Percentiles rank a stretch among this genome's conserved stretches.
Evolutionary conservation across 2,888 invertebrate genomes (phyloP).

Genomic region (Ophion slaviceki): DNA sequence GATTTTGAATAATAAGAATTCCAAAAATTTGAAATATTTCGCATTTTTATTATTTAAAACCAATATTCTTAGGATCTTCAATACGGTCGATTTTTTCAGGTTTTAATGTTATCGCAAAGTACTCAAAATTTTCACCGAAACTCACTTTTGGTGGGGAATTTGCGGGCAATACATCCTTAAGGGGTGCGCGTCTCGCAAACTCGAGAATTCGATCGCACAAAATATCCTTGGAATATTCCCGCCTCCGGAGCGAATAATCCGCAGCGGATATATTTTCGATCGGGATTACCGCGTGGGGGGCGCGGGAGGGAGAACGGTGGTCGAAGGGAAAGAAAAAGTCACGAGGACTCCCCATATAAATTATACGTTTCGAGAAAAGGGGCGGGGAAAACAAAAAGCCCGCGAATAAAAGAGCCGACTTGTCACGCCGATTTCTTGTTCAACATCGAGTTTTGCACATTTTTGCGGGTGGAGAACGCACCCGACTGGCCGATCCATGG

Average conservation of each 20-base stretch:
- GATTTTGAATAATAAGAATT: too few relatives aligned
- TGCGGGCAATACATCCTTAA: too few relatives aligned
- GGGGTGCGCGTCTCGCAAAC: conserved; percentile 64
- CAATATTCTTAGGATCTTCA: too few relatives aligned
- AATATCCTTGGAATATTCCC: conserved; percentile 63
- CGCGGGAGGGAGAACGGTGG: conserved; percentile 32
- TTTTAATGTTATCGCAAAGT: too few relatives aligned
- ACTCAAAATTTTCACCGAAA: too few relatives aligned
- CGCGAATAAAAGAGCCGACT: conserved; percentile 40
- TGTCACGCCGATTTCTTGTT: conserved; percentile 54
- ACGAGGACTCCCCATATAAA: conserved; percentile 54
- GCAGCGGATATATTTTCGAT: conserved; percentile 20
- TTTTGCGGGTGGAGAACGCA: conserved; percentile 24
- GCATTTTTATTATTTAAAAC: too few relatives aligned
- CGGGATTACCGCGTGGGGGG: conserved; percentile 8
- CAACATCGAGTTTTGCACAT: conserved; percentile 61
- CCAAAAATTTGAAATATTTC: too few relatives aligned
- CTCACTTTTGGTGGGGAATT: too few relatives aligned
- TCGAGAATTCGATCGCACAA: conserved; percentile 47
- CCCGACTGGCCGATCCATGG: neutral
- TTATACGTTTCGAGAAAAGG: conserved; percentile 49
- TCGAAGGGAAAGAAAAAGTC: conserved; percentile 51
- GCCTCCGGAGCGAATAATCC: conserved; percentile 49
- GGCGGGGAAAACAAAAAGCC: conserved; percentile 25
- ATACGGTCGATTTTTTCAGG: too few relatives aligned